Evolutionary conservation across 2,797 vertebrate genomes (phyloP).

Genomic region (Calcarius lapponicus): DNA sequence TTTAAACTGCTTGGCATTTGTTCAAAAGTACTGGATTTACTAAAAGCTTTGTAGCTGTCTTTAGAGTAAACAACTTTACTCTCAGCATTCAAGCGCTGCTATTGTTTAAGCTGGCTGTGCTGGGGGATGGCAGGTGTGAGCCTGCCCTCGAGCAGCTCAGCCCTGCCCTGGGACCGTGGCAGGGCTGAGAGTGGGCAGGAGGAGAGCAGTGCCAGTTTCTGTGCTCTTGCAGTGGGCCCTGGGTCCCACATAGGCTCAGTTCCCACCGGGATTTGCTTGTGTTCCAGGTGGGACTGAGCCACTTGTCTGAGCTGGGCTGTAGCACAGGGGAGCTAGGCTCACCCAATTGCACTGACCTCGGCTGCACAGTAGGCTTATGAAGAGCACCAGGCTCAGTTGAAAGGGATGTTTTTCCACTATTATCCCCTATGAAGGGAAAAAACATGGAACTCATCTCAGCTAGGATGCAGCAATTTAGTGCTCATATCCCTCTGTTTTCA

Average conservation of each 20-base stretch:
- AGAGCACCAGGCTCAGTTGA: neutral
- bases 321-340: neutral
- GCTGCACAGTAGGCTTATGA: accelerated
- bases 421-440: neutral
- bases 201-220: neutral
- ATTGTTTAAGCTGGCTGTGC: neutral
- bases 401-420: neutral
- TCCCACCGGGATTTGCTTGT: neutral
- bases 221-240: neutral
- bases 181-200: neutral
- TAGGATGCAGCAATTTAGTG: neutral
- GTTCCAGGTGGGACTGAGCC: accelerated
- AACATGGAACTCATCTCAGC: neutral
- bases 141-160: accelerated
- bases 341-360: accelerated
- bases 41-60: neutral
- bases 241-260: neutral
- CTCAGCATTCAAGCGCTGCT: neutral
- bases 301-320: neutral
- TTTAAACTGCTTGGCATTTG: neutral
- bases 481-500: neutral
- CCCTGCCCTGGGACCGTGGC: neutral
- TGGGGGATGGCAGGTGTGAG: neutral
- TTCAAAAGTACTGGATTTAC: neutral
- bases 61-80: neutral